Evolutionary conservation across 2,888 invertebrate genomes (phyloP).

Genomic region (Mycalesis mineus): DNA sequence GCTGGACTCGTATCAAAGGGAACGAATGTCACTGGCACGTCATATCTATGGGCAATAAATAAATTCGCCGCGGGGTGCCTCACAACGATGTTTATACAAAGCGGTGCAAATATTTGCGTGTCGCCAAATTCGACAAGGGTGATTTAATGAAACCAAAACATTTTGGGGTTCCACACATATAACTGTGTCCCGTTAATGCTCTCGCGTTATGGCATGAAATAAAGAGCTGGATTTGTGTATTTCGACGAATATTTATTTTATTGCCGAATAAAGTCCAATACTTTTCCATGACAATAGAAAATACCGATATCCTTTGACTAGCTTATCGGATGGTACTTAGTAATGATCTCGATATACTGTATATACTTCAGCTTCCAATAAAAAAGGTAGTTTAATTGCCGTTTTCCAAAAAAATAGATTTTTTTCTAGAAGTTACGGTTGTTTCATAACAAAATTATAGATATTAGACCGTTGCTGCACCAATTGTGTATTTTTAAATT

Average conservation of each 20-base stretch:
- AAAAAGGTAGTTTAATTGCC: too few relatives aligned
- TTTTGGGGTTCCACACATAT: constrained; percentile 38
- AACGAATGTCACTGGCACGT: constrained; percentile 32
- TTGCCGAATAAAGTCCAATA: background rate
- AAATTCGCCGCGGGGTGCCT: constrained; percentile 50
- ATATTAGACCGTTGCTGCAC: background rate
- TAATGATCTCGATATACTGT: too few relatives aligned
- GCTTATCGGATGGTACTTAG: too few relatives aligned
- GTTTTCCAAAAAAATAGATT: too few relatives aligned
- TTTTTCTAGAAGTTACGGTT: too few relatives aligned
- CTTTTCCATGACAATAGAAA: too few relatives aligned
- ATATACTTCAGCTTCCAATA: too few relatives aligned
- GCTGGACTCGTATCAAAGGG: constrained; percentile 3
- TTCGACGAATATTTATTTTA: background rate
- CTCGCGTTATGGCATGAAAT: constrained; percentile 26
- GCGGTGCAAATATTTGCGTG: constrained; percentile 59
- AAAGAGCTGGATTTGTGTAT: constrained; percentile 18
- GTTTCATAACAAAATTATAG: too few relatives aligned
- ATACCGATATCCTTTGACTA: too few relatives aligned
- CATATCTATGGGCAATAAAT: constrained; percentile 62
- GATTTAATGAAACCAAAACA: constrained; percentile 70
- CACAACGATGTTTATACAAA: constrained; percentile 59
- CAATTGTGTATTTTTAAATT: background rate
- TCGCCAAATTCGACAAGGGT: constrained; percentile 50
- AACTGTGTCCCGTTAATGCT: constrained; percentile 24